Evolutionary conservation across 1,140 invertebrate genomes (phyloP), one percentile per base, ranked within the genome.

Genomic region (Drosophila micromelanica): DNA sequence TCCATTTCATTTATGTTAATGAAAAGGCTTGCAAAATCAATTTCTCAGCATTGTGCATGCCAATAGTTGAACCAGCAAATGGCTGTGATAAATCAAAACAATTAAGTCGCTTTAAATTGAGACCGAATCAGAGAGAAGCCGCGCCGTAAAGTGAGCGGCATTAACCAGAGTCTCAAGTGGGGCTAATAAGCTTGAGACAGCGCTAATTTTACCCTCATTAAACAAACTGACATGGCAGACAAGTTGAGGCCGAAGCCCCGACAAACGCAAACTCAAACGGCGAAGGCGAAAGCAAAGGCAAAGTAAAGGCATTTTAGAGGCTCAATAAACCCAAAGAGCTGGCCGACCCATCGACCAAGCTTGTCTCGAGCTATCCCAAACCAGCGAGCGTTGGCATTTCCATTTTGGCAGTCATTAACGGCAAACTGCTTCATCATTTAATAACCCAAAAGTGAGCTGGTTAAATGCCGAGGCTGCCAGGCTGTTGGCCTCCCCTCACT

Each of bases 131-230:
- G 64, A 65, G 62, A 20, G 59, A 43, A 72, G 84, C 45, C 57
- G 55, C 12, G 84, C 74, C 72, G 78, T 78, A 78, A 86, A 86
- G 78, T 89, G 82, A 87, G 71, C 82, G 63, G 84, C 84, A 86
- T 86, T 86, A 86, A 82, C 84, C 84, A 76, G 79, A 86, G 79
- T 78, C 79, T 86, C 85, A 89, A 89, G 80, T 89, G 84, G 80
- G 76, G 69, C 84, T 89, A 89, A 89, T 89, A 84, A 90, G 85
- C 80, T 85, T 89, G 80, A 89, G 84, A 89, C 85, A 90, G 85
- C 84, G 84, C 84, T 89, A 89, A 89, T 89, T 89, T 89, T 89
- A 89, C 84, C 84, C 84, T 89, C 85, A 89, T 89, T 89, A 89
- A 89, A 90, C 84, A 89, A 89, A 82, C 84, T 89, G 84, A 89